phyloP scores from a whole-genome alignment of 2,797 vertebrate species.

The Gymnocypris eckloni region DNA sequence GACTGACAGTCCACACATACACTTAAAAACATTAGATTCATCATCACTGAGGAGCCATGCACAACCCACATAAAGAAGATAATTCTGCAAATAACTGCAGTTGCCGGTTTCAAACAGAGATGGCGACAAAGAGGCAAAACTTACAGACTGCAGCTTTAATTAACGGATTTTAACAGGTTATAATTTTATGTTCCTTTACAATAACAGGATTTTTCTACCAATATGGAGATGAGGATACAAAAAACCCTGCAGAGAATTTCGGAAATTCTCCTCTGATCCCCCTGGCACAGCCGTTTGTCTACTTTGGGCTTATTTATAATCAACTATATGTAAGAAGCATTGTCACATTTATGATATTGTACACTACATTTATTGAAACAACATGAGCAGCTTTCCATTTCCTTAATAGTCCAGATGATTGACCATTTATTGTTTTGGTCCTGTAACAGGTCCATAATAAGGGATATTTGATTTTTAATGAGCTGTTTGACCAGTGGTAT shows the following conservation, averaged over 20 bases:
- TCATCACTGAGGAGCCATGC: too few species aligned
- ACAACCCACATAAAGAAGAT: too few species aligned
- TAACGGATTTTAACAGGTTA: too few species aligned
- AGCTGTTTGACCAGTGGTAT: neutral
- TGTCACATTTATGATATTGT: neutral
- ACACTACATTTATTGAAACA: neutral
- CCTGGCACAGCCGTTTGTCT: neutral
- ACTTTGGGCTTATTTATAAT: neutral
- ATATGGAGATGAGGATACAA: neutral
- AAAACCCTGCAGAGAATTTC: neutral
- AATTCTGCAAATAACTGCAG: too few species aligned
- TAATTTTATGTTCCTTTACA: neutral
- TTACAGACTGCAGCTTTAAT: too few species aligned
- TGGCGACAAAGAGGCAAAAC: too few species aligned
- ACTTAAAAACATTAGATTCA: too few species aligned
- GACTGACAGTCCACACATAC: too few species aligned
- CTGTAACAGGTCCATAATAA: conserved; percentile 4
- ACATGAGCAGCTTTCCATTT: neutral
- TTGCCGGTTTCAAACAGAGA: too few species aligned
- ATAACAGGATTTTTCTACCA: conserved; percentile 2
- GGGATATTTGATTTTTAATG: neutral
- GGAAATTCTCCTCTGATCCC: neutral
- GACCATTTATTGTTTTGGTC: neutral
- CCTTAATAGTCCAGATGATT: neutral
- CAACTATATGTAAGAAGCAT: neutral